Conservation (phyloP, 2,113 vertebrate species). For the Chlorodrepanis virens region DNA sequence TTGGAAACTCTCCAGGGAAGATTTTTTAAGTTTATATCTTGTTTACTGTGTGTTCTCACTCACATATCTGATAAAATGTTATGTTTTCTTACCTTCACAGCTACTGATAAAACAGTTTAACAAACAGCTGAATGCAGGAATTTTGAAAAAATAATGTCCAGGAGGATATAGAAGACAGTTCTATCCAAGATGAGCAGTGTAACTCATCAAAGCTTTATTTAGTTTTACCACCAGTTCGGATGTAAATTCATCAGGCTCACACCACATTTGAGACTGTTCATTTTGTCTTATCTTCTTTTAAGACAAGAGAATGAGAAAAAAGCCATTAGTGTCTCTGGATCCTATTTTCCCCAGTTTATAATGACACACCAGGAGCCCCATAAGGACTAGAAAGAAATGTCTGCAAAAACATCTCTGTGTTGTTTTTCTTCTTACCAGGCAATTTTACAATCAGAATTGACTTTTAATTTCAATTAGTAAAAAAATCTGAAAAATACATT, state of each 20-base stretch:
- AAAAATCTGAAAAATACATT: not conserved
- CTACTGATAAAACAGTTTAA: slow-evolving; percentile 25
- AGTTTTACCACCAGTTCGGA: not conserved
- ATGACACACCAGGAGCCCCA: not conserved
- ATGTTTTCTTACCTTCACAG: slow-evolving; percentile 29
- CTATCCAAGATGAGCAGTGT: not conserved
- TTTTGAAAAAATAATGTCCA: not conserved
- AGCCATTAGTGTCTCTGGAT: not conserved
- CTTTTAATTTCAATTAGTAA: not conserved
- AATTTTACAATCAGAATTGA: not conserved
- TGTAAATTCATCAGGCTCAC: not conserved
- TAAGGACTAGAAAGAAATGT: slow-evolving; percentile 22
- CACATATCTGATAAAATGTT: not conserved
- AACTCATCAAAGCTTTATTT: slow-evolving; percentile 7
- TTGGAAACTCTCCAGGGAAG: slow-evolving; percentile 4
- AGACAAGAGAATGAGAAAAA: not conserved
- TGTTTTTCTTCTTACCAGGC: not conserved
- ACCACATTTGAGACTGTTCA: not conserved
- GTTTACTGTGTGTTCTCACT: not conserved
- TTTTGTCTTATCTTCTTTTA: not conserved
- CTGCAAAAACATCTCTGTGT: not conserved
- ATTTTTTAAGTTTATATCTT: slow-evolving; percentile 18
- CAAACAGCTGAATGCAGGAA: not conserved
- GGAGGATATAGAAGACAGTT: not conserved
- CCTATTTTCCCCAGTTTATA: slow-evolving; percentile 7